Evolutionary conservation across 2,888 invertebrate species (phyloP), one percentile per base, ranked within the genome.

Genomic region (Polia nebulosa): DNA sequence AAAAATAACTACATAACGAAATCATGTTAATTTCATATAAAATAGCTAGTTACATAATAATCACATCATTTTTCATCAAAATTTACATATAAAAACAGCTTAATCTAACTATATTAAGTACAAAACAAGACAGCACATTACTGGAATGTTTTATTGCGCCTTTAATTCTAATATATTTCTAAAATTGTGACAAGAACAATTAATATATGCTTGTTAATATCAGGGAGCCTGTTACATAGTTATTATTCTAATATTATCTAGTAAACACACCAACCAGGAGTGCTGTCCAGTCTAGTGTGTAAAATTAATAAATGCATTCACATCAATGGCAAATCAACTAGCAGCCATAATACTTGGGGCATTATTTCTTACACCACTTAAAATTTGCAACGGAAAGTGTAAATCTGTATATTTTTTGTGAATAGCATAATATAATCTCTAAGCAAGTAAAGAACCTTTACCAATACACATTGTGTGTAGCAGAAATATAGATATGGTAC

Each of bases 81-180:
- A 95, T 95, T 87, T 95, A 95, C 95, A 95, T 91, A 94, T 87
- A 89, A 87, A 89, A 90, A 89, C 87, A 88, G 85, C 78, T 85
- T 88, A 84, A 44, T 45, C 66, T 76, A 82, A 72, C 82, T 88
- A 90, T 60, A 88, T 94, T 95, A 95, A 95, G 95, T 95, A 95
- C 92, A 92, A 88, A 92, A 91, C 91, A 91, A 84, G 93, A 94
- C 95, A 94, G 94, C 94, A 94, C 93, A 89, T 85, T 85, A 89
- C 92, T 93, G 95, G 95, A 95, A 95, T 94, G 94, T 94, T 90
- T 85, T 82, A 86, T 88, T 87, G 82, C 83, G 84, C 76, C 80
- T 79, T 75, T 81, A 79, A 81, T 65, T 66, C 62, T 78, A 69
- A 73, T 59, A 71, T 66, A 65, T 70, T 65, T 64, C 56, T 83